These are phyloP conservation scores for Campaea margaritaria DNA, from an alignment of 2,888 invertebrate genomes.

Conservation along the genomic window DNA sequence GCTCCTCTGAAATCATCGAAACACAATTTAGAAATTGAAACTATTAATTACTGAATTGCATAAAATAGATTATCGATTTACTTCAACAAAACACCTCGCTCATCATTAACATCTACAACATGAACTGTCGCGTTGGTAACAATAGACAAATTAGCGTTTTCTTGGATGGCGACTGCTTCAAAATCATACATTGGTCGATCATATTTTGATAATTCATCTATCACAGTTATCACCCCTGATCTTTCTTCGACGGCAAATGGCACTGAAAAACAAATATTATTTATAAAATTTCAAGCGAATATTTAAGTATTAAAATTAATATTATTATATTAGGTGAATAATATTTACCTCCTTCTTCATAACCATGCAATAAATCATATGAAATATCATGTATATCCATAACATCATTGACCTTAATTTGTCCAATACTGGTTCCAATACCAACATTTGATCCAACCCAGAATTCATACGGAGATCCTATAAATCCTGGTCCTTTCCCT, in stretches of 20 bases:
- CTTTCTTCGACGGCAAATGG: constrained; percentile 96
- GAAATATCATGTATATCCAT: constrained; percentile 88
- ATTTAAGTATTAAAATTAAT: too few species aligned
- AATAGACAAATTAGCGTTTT: constrained; percentile 86
- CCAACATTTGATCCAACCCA: constrained; percentile 95
- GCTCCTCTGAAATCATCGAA: constrained; percentile 82
- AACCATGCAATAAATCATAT: constrained; percentile 93
- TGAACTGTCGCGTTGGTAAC: constrained; percentile 94
- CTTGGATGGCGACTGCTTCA: constrained; percentile 91
- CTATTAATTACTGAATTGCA: background rate
- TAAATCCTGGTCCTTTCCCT: constrained; percentile 89
- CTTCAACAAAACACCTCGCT: constrained; percentile 88
- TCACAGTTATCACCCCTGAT: constrained; percentile 94
- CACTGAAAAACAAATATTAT: constrained; percentile 80
- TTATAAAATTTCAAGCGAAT: too few species aligned
- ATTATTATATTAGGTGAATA: background rate
- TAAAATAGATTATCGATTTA: constrained; percentile 47
- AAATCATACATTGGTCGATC: constrained; percentile 90
- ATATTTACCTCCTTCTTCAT: constrained; percentile 90
- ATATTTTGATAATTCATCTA: constrained; percentile 89
- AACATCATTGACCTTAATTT: constrained; percentile 91
- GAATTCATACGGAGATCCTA: constrained; percentile 94
- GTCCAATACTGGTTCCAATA: constrained; percentile 94
- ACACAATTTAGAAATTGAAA: constrained; percentile 6
- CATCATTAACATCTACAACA: constrained; percentile 91